Conservation (phyloP, 2,888 invertebrate genomes). For the Trilocha varians region DNA sequence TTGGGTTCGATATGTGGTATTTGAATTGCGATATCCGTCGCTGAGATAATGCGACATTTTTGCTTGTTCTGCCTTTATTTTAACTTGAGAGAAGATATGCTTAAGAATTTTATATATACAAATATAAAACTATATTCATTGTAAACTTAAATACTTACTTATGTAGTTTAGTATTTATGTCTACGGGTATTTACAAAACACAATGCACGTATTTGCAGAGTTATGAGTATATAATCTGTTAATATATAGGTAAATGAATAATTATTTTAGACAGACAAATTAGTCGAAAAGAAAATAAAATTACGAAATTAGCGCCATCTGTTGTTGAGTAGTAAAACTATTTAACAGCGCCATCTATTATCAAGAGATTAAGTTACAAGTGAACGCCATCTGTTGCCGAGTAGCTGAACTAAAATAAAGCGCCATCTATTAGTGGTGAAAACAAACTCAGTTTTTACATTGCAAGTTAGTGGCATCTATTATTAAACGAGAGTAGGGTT, state of each 20-base stretch:
- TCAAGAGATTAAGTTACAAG: no score
- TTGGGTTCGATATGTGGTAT: slow-evolving; percentile 24
- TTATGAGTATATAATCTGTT: no score
- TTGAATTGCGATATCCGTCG: slow-evolving; percentile 15
- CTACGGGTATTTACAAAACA: no score
- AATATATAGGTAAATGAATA: background rate
- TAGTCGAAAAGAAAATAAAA: no score
- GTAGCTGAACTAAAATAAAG: background rate
- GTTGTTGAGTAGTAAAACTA: no score
- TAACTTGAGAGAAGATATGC: no score
- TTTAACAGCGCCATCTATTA: slow-evolving; percentile 25
- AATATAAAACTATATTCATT: background rate
- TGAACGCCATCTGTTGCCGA: background rate
- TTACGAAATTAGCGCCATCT: no score
- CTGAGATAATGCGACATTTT: slow-evolving; percentile 3
- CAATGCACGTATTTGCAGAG: no score
- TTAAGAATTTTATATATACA: no score
- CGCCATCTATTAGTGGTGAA: background rate
- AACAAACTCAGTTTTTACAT: no score
- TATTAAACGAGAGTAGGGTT: no score
- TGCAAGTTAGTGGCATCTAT: no score
- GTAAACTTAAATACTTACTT: background rate
- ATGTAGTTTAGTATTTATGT: background rate
- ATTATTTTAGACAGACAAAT: background rate
- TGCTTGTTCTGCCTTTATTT: background rate